Evolutionary conservation across 2,888 invertebrate genomes (phyloP).

Genomic region (Pterostichus madidus): DNA sequence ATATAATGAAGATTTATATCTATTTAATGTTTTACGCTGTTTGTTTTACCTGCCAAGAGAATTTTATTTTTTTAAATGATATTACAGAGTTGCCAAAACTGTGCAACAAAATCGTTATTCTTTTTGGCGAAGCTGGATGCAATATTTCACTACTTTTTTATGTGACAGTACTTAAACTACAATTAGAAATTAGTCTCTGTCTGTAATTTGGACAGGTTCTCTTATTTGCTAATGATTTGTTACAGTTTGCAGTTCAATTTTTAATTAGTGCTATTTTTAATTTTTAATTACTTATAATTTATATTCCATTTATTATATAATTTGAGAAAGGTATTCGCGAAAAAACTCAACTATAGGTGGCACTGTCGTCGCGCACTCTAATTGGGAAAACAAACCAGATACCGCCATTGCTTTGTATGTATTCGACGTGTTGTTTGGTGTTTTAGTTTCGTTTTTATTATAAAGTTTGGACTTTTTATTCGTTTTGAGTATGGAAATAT

Average conservation of each 20-base stretch:
- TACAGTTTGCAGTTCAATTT: not conserved
- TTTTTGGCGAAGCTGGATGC: not conserved
- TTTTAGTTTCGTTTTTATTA: too few species aligned
- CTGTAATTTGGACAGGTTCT: not conserved
- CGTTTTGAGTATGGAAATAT: too few species aligned
- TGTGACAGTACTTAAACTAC: slow-evolving; percentile 2
- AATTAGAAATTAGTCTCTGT: not conserved
- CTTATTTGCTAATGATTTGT: slow-evolving; percentile 11
- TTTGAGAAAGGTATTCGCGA: too few species aligned
- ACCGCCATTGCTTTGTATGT: too few species aligned
- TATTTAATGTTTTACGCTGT: not conserved
- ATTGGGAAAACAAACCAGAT: too few species aligned
- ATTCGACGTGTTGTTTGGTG: too few species aligned
- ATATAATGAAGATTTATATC: slow-evolving; percentile 8
- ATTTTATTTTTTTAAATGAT: not conserved
- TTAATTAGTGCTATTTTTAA: not conserved
- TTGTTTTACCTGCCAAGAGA: not conserved
- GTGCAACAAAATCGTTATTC: slow-evolving; percentile 22
- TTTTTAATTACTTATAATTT: not conserved
- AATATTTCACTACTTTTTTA: not conserved
- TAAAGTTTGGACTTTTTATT: too few species aligned
- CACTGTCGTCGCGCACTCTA: too few species aligned
- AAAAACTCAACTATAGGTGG: too few species aligned
- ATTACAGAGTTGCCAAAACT: slow-evolving; percentile 19
- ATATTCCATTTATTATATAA: not conserved